phyloP scores from a whole-genome alignment of 2,113 vertebrate species.

The Hystrix cristata region DNA sequence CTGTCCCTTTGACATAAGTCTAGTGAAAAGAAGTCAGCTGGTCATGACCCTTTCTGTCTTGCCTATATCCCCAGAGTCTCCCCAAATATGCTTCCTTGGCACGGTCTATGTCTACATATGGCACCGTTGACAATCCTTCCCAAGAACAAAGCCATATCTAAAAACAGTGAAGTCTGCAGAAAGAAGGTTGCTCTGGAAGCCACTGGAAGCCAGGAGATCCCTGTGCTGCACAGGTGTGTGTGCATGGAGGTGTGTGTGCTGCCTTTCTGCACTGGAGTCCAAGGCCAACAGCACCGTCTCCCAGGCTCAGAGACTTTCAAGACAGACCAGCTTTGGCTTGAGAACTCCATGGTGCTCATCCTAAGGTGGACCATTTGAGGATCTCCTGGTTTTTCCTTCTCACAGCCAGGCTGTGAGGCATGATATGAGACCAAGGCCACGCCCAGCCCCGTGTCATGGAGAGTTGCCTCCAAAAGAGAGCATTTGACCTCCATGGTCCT shows the following conservation, averaged over 20 bases:
- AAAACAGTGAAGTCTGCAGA: not conserved
- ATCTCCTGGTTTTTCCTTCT: not conserved
- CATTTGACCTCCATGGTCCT: not conserved
- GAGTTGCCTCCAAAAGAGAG: not conserved
- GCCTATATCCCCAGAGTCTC: too few species aligned
- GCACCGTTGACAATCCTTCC: not conserved
- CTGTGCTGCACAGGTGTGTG: rapidly evolving
- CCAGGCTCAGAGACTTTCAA: not conserved
- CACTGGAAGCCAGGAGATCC: not conserved
- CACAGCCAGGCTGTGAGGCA: rapidly evolving
- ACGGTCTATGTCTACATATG: not conserved
- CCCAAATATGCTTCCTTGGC: not conserved
- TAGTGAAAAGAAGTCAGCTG: not conserved
- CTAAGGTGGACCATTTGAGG: not conserved
- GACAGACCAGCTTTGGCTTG: not conserved
- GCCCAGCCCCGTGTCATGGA: not conserved
- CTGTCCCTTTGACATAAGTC: not conserved
- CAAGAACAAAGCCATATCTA: not conserved
- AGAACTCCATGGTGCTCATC: not conserved
- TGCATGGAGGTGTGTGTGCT: too few species aligned
- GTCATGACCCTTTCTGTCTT: not conserved
- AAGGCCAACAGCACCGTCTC: not conserved
- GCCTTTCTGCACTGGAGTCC: rapidly evolving
- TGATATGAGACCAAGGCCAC: not conserved
- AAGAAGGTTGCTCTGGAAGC: not conserved